Evolutionary conservation across 2,797 vertebrate species (phyloP).

Genomic region (Atherinosoma microstoma): DNA sequence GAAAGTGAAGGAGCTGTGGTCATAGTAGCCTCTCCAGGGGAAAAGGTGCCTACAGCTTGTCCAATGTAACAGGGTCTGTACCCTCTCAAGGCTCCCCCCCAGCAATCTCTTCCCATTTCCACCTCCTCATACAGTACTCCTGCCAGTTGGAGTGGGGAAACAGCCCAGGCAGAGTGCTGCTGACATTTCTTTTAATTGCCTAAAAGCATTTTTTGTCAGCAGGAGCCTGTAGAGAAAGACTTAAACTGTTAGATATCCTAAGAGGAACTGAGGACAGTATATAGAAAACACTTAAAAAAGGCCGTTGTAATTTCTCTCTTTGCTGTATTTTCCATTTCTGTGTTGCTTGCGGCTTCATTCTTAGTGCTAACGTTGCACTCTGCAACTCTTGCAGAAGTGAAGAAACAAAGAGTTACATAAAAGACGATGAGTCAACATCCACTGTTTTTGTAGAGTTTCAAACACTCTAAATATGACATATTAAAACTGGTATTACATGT

Average conservation of each 20-base stretch:
- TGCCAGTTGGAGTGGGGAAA: constrained; percentile 49
- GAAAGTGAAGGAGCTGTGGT: constrained; percentile 55
- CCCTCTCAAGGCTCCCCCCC: constrained; percentile 47
- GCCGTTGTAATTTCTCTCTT: neutral
- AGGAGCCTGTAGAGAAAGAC: constrained; percentile 34
- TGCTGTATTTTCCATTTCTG: neutral
- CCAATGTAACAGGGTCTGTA: constrained; percentile 62
- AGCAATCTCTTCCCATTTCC: neutral
- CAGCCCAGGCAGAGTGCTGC: constrained; percentile 48
- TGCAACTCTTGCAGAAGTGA: neutral
- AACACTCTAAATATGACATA: no score
- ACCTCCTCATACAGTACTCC: constrained; percentile 19
- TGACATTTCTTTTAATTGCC: constrained; percentile 76
- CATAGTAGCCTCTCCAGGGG: constrained; percentile 44
- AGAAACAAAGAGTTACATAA: no score
- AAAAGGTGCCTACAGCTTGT: constrained; percentile 70
- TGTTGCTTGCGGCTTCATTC: neutral
- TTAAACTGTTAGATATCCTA: constrained; percentile 9
- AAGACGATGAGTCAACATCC: no score
- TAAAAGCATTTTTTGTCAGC: constrained; percentile 57
- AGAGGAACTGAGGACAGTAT: constrained; percentile 16
- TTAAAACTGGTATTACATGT: no score
- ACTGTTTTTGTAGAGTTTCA: no score
- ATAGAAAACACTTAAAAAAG: neutral
- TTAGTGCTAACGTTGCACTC: neutral